Evolutionary conservation across 92 coral and sea anemone genomes (phyloP).

Genomic region (Nematostella vectensis): DNA sequence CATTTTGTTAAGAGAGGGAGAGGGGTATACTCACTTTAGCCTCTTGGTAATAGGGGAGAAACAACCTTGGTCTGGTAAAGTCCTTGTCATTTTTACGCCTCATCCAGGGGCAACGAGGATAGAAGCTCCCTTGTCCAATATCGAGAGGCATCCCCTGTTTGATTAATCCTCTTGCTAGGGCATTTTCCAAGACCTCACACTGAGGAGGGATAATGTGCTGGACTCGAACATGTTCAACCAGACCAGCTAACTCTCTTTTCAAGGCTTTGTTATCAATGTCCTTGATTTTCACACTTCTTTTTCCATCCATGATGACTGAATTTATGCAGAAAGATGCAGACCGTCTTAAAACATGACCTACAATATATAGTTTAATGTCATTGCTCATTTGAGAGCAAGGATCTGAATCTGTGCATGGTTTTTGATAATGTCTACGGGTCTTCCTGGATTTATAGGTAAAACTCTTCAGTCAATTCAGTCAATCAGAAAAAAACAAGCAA

Average conservation of each 20-base stretch:
- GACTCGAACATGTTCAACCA: constrained; percentile 72
- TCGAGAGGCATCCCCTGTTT: constrained; percentile 92
- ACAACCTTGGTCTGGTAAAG: constrained; percentile 83
- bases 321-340: constrained; percentile 11
- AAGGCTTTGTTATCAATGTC: constrained; percentile 69
- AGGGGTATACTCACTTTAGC: constrained; percentile 54
- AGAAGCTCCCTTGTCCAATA: constrained; percentile 86
- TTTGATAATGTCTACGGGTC: too few relatives aligned
- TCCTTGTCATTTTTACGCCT: constrained; percentile 68
- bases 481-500: too few relatives aligned
- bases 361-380: too few relatives aligned
- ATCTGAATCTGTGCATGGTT: too few relatives aligned
- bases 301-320: too few relatives aligned
- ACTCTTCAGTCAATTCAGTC: too few relatives aligned
- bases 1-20: too few relatives aligned
- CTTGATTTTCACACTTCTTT: constrained; percentile 63
- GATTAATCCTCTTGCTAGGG: constrained; percentile 69
- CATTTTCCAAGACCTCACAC: constrained; percentile 62
- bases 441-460: too few relatives aligned
- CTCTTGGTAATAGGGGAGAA: constrained; percentile 78
- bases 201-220: constrained; percentile 81
- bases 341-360: constrained; percentile 31
- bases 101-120: constrained; percentile 92
- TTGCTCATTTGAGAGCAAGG: too few relatives aligned
- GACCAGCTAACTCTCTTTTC: constrained; percentile 66